Conservation (phyloP, 1,140 invertebrate genomes). For the Lineus longissimus region DNA sequence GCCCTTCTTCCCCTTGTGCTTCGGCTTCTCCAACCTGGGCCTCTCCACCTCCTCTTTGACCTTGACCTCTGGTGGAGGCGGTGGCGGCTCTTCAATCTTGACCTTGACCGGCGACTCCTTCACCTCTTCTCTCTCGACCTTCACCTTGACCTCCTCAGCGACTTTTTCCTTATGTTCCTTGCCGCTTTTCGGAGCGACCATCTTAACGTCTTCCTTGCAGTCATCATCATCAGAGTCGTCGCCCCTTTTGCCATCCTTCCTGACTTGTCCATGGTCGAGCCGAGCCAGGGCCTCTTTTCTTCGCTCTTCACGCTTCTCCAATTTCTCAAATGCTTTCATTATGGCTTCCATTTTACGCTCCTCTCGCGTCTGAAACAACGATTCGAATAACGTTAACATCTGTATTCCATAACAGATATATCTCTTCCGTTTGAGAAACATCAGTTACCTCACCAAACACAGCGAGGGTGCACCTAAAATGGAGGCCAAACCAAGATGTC, state of each 20-base stretch:
- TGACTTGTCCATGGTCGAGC: conserved; percentile 23
- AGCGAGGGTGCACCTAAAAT: too few relatives aligned
- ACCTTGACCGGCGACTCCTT: conserved; percentile 43
- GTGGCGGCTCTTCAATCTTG: conserved; percentile 31
- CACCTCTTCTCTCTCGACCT: conserved; percentile 29
- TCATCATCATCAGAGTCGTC: too few relatives aligned
- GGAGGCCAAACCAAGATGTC: too few relatives aligned
- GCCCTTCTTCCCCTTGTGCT: too few relatives aligned
- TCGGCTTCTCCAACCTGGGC: too few relatives aligned
- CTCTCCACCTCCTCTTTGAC: background rate
- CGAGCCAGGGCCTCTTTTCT: conserved; percentile 53
- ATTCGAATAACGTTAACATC: too few relatives aligned
- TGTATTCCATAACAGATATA: too few relatives aligned
- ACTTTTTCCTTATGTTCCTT: conserved; percentile 33
- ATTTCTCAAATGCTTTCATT: conserved; percentile 78
- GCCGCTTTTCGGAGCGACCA: background rate
- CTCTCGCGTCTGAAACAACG: conserved; percentile 69
- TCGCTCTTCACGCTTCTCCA: conserved; percentile 59
- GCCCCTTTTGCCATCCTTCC: conserved; percentile 20
- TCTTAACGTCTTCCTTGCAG: conserved; percentile 1
- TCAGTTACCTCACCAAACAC: too few relatives aligned
- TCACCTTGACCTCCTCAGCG: conserved; percentile 56
- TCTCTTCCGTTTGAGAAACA: too few relatives aligned
- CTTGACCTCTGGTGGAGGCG: conserved; percentile 7
- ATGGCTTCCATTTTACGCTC: conserved; percentile 95